phyloP scores from a whole-genome alignment of 2,113 vertebrate genomes.

The Uropsilus gracilis region DNA sequence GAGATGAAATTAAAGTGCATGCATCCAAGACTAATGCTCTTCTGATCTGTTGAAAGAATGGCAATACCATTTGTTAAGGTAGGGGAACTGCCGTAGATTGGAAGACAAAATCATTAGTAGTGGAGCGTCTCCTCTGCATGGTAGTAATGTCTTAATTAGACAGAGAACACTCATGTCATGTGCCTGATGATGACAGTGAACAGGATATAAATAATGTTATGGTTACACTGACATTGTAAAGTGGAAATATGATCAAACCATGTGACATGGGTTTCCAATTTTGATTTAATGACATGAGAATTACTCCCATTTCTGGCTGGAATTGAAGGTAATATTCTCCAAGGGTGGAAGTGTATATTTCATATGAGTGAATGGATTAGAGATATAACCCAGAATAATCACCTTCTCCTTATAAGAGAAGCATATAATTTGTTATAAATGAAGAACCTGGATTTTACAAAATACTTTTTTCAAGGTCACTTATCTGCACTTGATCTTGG shows the following conservation, averaged over 20 bases:
- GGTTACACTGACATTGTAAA: neutral
- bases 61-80: neutral
- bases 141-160: neutral
- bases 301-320: neutral
- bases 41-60: neutral
- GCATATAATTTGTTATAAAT: neutral
- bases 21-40: neutral
- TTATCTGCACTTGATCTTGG: neutral
- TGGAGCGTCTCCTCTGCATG: neutral
- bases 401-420: neutral
- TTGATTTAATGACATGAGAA: constrained; percentile 4
- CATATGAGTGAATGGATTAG: neutral
- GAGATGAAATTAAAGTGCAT: neutral
- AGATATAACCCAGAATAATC: neutral
- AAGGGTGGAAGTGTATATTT: neutral
- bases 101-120: neutral
- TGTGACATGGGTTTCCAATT: neutral
- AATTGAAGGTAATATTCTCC: neutral
- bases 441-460: neutral
- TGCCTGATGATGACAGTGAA: neutral
- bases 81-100: neutral
- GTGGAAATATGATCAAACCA: neutral
- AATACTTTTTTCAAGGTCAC: neutral
- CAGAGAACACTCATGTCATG: neutral
- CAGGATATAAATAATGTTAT: neutral